A percentile compares a stretch with the other conserved stretches of the same genome.
Evolutionary conservation across 2,113 vertebrate genomes (phyloP).

Genomic region (Gymnobelideus leadbeateri): DNA sequence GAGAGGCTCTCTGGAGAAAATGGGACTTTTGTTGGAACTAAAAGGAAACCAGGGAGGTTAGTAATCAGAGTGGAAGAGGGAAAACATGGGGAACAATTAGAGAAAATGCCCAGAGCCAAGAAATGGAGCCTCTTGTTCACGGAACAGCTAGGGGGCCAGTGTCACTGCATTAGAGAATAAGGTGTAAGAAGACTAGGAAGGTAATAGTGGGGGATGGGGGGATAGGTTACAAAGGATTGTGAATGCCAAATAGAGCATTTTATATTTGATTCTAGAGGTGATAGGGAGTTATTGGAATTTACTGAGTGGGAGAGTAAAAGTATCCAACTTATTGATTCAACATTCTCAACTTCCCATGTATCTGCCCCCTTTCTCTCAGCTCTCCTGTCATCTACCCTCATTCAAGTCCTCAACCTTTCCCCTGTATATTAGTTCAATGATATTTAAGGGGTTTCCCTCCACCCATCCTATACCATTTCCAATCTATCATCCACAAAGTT

Average conservation of each 20-base stretch:
- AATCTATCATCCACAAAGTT: no score
- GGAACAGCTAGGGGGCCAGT: background rate
- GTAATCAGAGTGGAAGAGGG: background rate
- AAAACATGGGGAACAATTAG: background rate
- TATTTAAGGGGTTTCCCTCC: no score
- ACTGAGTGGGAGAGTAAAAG: background rate
- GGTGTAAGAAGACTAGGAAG: background rate
- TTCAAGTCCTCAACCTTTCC: no score
- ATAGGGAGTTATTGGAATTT: background rate
- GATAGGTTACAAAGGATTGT: background rate
- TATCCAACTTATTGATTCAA: no score
- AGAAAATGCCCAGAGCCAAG: background rate
- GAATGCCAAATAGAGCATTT: background rate
- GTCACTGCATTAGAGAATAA: background rate
- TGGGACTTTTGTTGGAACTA: background rate
- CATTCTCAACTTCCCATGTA: no score
- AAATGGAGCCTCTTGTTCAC: background rate
- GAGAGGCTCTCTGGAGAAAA: background rate
- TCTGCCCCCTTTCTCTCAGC: no score
- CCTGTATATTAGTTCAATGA: no score
- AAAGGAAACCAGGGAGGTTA: background rate
- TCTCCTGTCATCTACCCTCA: no score
- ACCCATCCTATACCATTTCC: no score
- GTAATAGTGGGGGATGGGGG: background rate
- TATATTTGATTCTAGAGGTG: background rate